These are phyloP conservation scores for Trichonephila clavata DNA, from an alignment of 1,140 invertebrate genomes.

Conservation along the genomic window DNA sequence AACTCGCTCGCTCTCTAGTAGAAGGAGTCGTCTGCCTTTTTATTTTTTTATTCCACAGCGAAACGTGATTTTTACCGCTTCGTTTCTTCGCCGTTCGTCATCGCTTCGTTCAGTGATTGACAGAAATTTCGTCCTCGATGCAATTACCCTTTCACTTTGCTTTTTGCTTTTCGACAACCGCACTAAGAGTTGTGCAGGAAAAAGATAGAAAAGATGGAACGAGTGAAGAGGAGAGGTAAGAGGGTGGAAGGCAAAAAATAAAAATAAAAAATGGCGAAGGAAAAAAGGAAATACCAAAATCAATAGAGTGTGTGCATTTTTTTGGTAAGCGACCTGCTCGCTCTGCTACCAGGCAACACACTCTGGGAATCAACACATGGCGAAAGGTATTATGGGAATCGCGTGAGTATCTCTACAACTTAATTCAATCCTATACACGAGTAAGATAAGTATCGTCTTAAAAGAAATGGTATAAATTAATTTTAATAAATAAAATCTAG, in stretches of 20 bases:
- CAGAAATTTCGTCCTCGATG: slow-evolving; percentile 59
- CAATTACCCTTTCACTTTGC: slow-evolving; percentile 64
- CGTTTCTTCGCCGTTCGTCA: slow-evolving; percentile 26
- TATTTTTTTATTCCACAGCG: not conserved
- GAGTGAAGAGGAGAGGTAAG: not conserved
- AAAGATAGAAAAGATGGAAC: not conserved
- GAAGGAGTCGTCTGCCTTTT: not conserved
- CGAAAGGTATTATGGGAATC: not conserved
- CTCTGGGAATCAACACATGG: not conserved
- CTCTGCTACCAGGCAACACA: slow-evolving; percentile 12
- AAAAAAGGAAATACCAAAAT: not conserved
- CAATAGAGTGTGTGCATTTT: slow-evolving; percentile 16
- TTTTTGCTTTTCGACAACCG: slow-evolving; percentile 22
- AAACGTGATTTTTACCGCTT: slow-evolving; percentile 67
- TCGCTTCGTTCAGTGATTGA: slow-evolving; percentile 49
- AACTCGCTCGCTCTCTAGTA: not conserved
- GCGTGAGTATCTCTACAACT: not conserved
- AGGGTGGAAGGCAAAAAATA: no score
- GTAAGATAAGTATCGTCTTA: not conserved
- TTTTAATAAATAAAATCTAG: not conserved
- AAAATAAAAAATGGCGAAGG: not conserved
- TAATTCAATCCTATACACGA: not conserved
- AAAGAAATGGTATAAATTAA: not conserved
- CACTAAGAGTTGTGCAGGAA: not conserved
- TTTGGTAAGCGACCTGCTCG: not conserved